A percentile compares a stretch with the other conserved stretches of the same genome.
Conservation (phyloP, 1,140 invertebrate genomes). For the Acromyrmex charruanus region DNA sequence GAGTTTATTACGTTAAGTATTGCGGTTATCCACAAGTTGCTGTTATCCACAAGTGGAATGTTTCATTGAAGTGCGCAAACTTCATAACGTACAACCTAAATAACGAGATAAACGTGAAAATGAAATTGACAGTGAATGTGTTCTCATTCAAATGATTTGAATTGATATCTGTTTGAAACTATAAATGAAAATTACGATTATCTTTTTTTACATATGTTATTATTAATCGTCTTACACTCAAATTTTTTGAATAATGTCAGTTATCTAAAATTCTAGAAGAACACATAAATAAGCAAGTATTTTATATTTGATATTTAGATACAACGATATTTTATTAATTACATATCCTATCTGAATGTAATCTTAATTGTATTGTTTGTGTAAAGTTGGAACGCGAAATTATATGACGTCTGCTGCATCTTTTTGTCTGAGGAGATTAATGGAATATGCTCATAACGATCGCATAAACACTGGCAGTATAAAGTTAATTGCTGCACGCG, state of each 20-base stretch:
- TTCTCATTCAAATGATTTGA: constrained; percentile 1
- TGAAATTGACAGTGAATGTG: background rate
- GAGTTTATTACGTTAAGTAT: constrained; percentile 25
- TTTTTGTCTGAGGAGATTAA: constrained; percentile 24
- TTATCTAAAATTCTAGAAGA: background rate
- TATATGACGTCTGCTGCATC: background rate
- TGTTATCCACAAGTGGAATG: constrained; percentile 8
- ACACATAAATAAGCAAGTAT: background rate
- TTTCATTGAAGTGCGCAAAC: constrained; percentile 19
- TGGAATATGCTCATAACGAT: constrained; percentile 35
- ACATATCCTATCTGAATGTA: too few species aligned
- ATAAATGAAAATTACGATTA: background rate
- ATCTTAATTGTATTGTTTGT: background rate
- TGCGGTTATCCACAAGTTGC: background rate
- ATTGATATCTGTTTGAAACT: background rate
- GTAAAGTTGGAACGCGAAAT: constrained; percentile 21
- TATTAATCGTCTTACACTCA: background rate
- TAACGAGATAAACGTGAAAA: background rate
- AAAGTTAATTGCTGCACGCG: constrained; percentile 46
- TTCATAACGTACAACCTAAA: background rate
- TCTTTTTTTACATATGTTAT: background rate
- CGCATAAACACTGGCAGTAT: constrained; percentile 37
- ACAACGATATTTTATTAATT: background rate
- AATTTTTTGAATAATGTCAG: background rate
- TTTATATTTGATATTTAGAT: background rate